Evolutionary conservation across 2,888 invertebrate genomes (phyloP), one percentile per base, ranked within the genome.

Genomic region (Thecocarcelia acutangulata): DNA sequence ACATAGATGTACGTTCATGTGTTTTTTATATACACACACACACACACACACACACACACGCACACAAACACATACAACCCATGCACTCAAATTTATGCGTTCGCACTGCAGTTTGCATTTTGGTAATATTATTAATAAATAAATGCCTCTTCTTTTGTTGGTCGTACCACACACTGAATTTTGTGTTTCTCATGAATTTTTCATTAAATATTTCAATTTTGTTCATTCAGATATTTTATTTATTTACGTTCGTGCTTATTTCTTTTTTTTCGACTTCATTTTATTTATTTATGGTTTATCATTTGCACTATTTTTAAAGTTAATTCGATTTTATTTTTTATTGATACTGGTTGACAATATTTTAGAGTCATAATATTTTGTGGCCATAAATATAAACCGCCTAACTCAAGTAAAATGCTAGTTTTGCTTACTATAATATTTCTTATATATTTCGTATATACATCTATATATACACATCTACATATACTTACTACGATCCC

Each of bases 141-240:
- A 64, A 42, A 28, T 12, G 33, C 0, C 8, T 28, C 19, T 13
- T 52, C 46, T 24, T 66, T 44, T 63, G 9, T 63, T 50, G 46
- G n/a, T 46, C 70, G 50, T 24, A 48, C 21, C 40, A 42, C n/a
- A 70, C 50, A 17, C 33, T 21, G 17, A 33, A 63, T 69, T 40
- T 3, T 64, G 63, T 72, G 48, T 68, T 72, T 63, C 68, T 68
- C 72, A 76, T 81, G 73, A 42, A 77, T 73, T 81, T 81, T 81
- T 77, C 44, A 81, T 81, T 73, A 77, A 77, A 69, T 64, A 69
- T 68, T 73, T 70, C 40, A 80, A 72, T 68, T 76, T 76, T 72
- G 59, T 81, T 81, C 72, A 68, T 81, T 76, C 56, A 68, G n/a
- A 44, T 33, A 21, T 58, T 77, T 73, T 64, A 66, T 66, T 59